Evolutionary conservation across 2,888 invertebrate genomes (phyloP).

Genomic region (Miltochrista miniata): DNA sequence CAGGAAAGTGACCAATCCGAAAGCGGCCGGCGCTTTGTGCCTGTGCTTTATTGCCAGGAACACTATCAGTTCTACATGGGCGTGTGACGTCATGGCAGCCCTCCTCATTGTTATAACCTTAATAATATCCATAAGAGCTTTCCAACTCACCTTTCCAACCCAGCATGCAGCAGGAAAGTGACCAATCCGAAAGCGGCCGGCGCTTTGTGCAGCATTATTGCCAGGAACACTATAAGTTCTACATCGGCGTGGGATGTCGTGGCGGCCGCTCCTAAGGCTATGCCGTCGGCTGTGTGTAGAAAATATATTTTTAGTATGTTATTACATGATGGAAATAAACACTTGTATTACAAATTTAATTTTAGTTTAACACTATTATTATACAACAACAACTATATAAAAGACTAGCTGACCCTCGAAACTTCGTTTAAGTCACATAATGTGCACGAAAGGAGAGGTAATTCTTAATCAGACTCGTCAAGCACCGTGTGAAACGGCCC

Average conservation of each 20-base stretch:
- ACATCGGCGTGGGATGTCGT: conserved; percentile 98
- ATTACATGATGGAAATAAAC: too few species aligned
- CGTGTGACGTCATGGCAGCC: conserved; percentile 97
- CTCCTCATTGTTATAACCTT: too few species aligned
- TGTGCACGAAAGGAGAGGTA: too few species aligned
- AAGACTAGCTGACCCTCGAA: too few species aligned
- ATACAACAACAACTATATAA: too few species aligned
- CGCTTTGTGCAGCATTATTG: conserved; percentile 99
- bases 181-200: conserved; percentile 99
- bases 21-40: conserved; percentile 99
- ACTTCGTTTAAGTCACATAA: too few species aligned
- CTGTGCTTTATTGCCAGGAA: too few species aligned
- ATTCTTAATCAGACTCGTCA: too few species aligned
- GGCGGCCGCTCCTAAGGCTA: conserved; percentile 99
- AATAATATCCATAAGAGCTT: neutral
- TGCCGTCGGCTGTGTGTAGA: conserved; percentile 91
- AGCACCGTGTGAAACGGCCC: too few species aligned
- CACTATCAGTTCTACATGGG: conserved; percentile 93
- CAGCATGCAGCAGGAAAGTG: conserved; percentile 98
- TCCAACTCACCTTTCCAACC: conserved; percentile 91
- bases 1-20: conserved; percentile 98
- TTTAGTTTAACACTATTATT: too few species aligned
- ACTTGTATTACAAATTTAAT: too few species aligned
- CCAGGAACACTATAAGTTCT: conserved; percentile 98
- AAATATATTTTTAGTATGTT: neutral